Evolutionary conservation across 2,888 invertebrate species (phyloP), one percentile per base, ranked within the genome.

Genomic region (Nemapogon koenigi): DNA sequence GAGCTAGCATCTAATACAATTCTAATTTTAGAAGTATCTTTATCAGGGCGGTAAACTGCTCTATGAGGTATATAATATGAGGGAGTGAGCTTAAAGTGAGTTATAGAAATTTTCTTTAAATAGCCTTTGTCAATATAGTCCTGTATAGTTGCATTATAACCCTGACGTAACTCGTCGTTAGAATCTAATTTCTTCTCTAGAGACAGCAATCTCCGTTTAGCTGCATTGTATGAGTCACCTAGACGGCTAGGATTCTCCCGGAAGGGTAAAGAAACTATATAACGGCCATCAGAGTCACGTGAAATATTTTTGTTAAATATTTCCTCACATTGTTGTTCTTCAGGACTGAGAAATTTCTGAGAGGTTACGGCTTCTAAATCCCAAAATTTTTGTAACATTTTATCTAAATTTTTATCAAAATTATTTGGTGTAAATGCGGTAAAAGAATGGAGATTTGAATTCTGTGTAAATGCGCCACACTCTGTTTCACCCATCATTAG

Each of bases 401-500:
- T 16, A 10, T 45, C 43, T 16, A 45, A 11, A 8, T 17, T n/a
- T n/a, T n/a, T n/a, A n/a, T n/a, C n/a, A n/a, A n/a, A n/a, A n/a
- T n/a, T n/a, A n/a, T n/a, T n/a, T n/a, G n/a, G n/a, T n/a, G n/a
- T n/a, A n/a, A n/a, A n/a, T 7, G 16, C n/a, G n/a, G 22, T 13
- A 7, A 10, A 14, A 30, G 40, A 44, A 16, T 37, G 41, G 2
- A 42, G 13, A 15, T 30, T 36, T 10, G 16, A 29, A 26, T 10
- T 16, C 13, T 19, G 17, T 14, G 14, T 2, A 8, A 8, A 2
- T 3, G 18, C 8, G 8, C 35, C n/a, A 6, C 18, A 27, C 22
- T 44, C 43, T 17, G 38, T 42, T 7, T 37, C 32, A 35, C 46
- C 45, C 38, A 41, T 40, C 10, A 40, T 28, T 7, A 41, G 27